A percentile compares a stretch with the other conserved stretches of the same genome.
Evolutionary conservation across 2,797 vertebrate genomes (phyloP).

Genomic region (Pangasius larnaudii): DNA sequence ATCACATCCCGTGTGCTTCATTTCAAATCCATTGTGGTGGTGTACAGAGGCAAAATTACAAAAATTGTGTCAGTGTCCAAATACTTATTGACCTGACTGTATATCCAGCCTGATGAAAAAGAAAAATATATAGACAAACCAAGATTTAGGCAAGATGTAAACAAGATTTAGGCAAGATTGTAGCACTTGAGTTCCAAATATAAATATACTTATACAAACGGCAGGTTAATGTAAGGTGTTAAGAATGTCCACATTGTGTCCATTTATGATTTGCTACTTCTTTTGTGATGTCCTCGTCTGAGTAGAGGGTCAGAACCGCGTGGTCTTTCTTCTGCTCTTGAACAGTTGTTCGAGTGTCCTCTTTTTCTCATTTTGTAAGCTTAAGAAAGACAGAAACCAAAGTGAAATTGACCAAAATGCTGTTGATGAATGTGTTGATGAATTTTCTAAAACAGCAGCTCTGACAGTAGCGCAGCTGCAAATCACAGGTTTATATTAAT

Average conservation of each 20-base stretch:
- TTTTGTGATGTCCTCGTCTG: background rate
- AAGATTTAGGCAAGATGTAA: background rate
- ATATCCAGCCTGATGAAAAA: background rate
- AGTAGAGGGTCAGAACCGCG: background rate
- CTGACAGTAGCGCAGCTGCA: background rate
- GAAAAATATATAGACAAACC: background rate
- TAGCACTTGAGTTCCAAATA: background rate
- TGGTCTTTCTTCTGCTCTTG: slow-evolving; percentile 38
- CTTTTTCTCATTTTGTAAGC: slow-evolving; percentile 16
- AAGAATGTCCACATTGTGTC: background rate
- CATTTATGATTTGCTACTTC: background rate
- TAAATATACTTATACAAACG: background rate
- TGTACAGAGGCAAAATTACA: too few species aligned
- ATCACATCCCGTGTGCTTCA: too few species aligned
- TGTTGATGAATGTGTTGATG: too few species aligned
- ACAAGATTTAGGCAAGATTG: background rate
- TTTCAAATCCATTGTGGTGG: too few species aligned
- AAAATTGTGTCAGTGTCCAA: too few species aligned
- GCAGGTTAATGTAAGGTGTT: background rate
- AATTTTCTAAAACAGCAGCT: background rate
- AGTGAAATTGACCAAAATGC: background rate
- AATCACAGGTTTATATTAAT: background rate
- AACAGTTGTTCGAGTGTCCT: slow-evolving; percentile 23
- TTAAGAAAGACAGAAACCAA: slow-evolving; percentile 1
- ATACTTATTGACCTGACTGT: too few species aligned